These are phyloP conservation scores for Chaenogobius annularis DNA, from an alignment of 2,113 vertebrate genomes.

Conservation along the genomic window DNA sequence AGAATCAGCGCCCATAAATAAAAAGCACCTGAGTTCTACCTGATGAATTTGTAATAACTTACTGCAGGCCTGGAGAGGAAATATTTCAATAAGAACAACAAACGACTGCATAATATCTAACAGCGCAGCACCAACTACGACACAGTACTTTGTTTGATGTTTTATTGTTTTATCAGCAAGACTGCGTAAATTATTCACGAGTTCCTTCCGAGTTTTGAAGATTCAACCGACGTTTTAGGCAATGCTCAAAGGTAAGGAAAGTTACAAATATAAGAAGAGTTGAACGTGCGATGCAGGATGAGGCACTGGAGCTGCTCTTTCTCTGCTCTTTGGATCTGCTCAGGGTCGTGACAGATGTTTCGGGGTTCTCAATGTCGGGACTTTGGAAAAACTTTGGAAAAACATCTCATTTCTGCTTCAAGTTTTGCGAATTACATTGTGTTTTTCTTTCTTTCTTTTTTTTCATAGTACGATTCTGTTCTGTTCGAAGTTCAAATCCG, in stretches of 20 bases:
- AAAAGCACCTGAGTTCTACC: slow-evolving; percentile 8
- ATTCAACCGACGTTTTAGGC: slow-evolving; percentile 1
- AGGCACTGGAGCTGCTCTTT: background rate
- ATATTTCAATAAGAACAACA: slow-evolving; percentile 13
- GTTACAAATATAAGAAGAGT: background rate
- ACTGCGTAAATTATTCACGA: background rate
- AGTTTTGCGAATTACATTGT: too few relatives aligned
- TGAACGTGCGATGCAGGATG: background rate
- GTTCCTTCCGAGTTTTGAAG: background rate
- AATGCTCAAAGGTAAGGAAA: background rate
- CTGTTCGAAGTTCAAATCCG: too few relatives aligned
- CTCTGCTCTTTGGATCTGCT: background rate
- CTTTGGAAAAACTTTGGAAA: too few relatives aligned
- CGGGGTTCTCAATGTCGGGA: too few relatives aligned
- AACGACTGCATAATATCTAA: background rate
- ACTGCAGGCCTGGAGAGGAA: background rate
- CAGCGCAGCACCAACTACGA: background rate
- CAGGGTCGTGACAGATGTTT: too few relatives aligned
- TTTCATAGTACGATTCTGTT: too few relatives aligned
- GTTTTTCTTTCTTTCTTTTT: too few relatives aligned
- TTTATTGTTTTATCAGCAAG: background rate
- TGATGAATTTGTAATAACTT: slow-evolving; percentile 14
- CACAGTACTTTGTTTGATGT: background rate
- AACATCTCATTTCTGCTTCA: too few relatives aligned
- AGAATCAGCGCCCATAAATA: background rate